Base-by-base conservation (phyloP, 2,113 vertebrate genomes). In the Phocoena sinus region DNA sequence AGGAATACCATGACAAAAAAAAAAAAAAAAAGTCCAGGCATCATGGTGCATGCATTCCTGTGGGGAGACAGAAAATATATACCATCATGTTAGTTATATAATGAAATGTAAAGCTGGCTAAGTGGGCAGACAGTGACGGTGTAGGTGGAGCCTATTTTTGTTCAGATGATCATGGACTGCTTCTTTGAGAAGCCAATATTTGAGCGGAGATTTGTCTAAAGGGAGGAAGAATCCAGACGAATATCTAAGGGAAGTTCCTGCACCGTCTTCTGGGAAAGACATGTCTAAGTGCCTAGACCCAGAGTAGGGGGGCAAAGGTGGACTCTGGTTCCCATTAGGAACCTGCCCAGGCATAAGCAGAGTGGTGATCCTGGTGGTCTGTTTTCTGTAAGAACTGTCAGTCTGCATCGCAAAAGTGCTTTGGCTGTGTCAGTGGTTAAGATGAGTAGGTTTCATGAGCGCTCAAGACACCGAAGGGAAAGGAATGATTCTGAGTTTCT, bases 251-350 rank as follows among this genome's bases (percentile, higher is more conserved):
- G 58, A 74, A 41, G 12, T 18, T 79, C 28, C 18, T 38, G 8
- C 36, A 28, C 18, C 60, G 74, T 74, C 67, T 94, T 62, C 21
- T 21, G 38, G 33, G 18, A 62, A 15, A 50, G 53, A 41, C n/a
- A 31, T 25, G 21, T 73, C 53, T 50, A n/a, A 73, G 17, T 20
- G 6, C 10, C 25, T 47, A 17, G 12, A 6, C 20, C 44, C 8
- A 12, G 23, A 65, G 36, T 21, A 0, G 31, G 4, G 21, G 1
- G 3, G 1, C 8, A 1, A n/a, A 87, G 33, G 41, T 12, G 53
- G n/a, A 18, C 12, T 53, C 76, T 18, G 14, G 9, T 56, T 56
- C 28, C 23, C 60, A 18, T 9, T 6, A 70, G 73, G 2, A 17
- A 58, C 11, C 38, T 7, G 0, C 53, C 67, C 36, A 36, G 82